Base-by-base conservation (phyloP, 2,888 invertebrate genomes). In the Nemapogon koenigi region DNA sequence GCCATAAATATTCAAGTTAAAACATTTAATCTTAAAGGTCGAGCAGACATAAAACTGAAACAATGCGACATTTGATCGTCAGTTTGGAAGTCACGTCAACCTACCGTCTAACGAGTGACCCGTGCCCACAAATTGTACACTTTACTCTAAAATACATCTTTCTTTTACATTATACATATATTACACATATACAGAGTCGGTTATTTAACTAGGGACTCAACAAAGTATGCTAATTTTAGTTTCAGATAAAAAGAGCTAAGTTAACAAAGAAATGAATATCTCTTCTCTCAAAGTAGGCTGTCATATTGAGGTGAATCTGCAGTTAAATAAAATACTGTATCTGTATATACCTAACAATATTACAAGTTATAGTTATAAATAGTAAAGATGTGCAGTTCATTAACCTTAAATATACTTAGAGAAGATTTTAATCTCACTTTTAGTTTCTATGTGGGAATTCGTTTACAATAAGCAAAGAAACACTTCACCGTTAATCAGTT, bases 91-190 rank as follows among this genome's bases (percentile, higher is more conserved):
- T 70, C 69, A 65, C 68, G 69, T 69, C 62, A 60, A n/a, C 33
- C 16, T 10, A 16, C 19, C 53, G 52, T 50, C 59, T 73, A 72
- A 73, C 73, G 73, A 73, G 68, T 66, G 66, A 67, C 76, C 68
- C 73, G 76, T 76, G 76, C 73, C 56, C 58, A 58, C 73, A 70
- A n/a, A 72, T 73, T 66, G 65, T 70, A 69, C 72, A 67, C 69
- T 75, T 75, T 73, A 73, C 71, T n/a, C 62, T 72, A 73, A 72
- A 33, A 73, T 71, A 64, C 64, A 57, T 59, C 59, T 61, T 60
- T 61, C 63, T 55, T 59, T 57, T 57, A 66, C 64, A 68, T 71
- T 68, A 73, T n/a, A n/a, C n/a, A n/a, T n/a, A n/a, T n/a, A n/a
- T n/a, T n/a, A n/a, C n/a, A n/a, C n/a, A n/a, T n/a, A n/a, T n/a